These are phyloP conservation scores for Hylaeus volcanicus DNA, from an alignment of 1,140 invertebrate genomes.

Conservation along the genomic window DNA sequence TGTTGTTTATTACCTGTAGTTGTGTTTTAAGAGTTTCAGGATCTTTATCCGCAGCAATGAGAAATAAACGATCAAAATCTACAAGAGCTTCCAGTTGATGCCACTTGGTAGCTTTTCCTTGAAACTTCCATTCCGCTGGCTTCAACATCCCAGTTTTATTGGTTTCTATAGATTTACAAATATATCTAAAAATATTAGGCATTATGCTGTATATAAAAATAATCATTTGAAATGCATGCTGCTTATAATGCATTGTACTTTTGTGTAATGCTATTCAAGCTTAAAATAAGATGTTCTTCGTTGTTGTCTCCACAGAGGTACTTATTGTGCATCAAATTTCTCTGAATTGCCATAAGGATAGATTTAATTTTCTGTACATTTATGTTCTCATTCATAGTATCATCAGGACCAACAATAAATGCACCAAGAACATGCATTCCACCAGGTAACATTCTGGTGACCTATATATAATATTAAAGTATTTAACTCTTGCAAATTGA, in stretches of 20 bases:
- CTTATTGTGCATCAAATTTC: constrained; percentile 80
- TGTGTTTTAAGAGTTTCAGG: constrained; percentile 84
- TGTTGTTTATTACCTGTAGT: constrained; percentile 81
- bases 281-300: constrained; percentile 80
- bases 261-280: constrained; percentile 79
- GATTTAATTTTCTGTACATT: constrained; percentile 81
- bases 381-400: constrained; percentile 82
- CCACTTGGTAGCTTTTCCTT: constrained; percentile 84
- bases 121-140: constrained; percentile 85
- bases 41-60: constrained; percentile 82
- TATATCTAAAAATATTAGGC: constrained; percentile 71
- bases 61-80: constrained; percentile 85
- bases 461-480: constrained; percentile 73
- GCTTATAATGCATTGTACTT: constrained; percentile 66
- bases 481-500: constrained; percentile 17
- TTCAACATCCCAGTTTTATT: constrained; percentile 74
- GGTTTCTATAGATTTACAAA: constrained; percentile 74
- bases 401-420: constrained; percentile 83
- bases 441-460: constrained; percentile 90
- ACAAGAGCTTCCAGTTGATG: constrained; percentile 86
- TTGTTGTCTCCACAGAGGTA: constrained; percentile 82
- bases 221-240: neutral
- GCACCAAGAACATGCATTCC: constrained; percentile 88
- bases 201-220: constrained; percentile 34
- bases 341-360: constrained; percentile 82